Evolutionary conservation across 2,113 vertebrate genomes (phyloP), one percentile per base, ranked within the genome.

Genomic region (Willisornis vidua): DNA sequence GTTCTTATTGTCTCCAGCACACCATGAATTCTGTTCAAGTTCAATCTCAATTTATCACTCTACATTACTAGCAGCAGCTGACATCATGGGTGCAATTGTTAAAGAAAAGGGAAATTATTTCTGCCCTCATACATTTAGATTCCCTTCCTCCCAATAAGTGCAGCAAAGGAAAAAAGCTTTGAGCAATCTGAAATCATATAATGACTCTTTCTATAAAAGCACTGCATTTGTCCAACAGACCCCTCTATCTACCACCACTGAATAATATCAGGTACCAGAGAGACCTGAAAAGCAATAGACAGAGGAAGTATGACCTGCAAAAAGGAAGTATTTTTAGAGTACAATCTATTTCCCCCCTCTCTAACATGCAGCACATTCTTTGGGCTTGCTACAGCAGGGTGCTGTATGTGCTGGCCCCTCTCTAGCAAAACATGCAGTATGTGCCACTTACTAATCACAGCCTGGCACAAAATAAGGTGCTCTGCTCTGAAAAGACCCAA

Each of bases 41-140:
- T 95, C 95, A 97, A 93, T 95, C 94, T 93, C 93, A 96, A 93
- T 96, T 97, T 95, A 97, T 94, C 86, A 93, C 72, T 85, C 84
- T 35, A 89, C 55, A 86, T 79, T 85, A 93, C 75, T 58, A 79
- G 93, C 68, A 43, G 93, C 75, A 96, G 88, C 86, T 97, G 96
- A 97, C 94, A 89, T 91, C 95, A 94, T 87, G 65, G 93, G 94
- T 94, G 73, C 70, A 96, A 67, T 89, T 89, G 89, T 96, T 89
- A 90, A 93, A 96, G 72, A 93, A 95, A 95, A 93, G 49, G 82
- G 76, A 96, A 97, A 95, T 95, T 72, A 89, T 97, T 95, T 97
- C 90, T 97, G 88, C 90, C 86, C 72, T 96, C 83, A 2, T 85
- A 92, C 92, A 71, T 97, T 93, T 86, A 51, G 85, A 89, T 46